These are phyloP conservation scores for Caerostris extrusa DNA, from an alignment of 1,140 invertebrate genomes.

Conservation along the genomic window DNA sequence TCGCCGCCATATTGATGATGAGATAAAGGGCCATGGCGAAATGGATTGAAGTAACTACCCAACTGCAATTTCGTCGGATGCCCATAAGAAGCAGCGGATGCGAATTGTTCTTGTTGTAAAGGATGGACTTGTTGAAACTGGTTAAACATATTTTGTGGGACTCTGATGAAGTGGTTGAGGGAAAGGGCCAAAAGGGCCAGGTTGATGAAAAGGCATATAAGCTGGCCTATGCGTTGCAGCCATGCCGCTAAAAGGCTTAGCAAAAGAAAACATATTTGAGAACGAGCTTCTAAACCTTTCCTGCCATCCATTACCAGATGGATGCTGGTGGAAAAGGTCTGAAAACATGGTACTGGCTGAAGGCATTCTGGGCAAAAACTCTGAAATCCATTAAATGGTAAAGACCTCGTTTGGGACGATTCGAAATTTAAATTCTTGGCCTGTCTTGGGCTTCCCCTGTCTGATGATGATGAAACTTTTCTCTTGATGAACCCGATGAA, in stretches of 20 bases:
- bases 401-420: not conserved
- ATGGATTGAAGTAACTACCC: not conserved
- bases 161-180: not conserved
- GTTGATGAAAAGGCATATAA: not conserved
- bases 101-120: not conserved
- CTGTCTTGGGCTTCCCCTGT: not conserved
- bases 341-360: not conserved
- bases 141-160: not conserved
- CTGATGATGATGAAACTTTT: not conserved
- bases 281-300: conserved; percentile 51
- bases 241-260: conserved; percentile 6
- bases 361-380: not conserved
- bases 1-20: not conserved
- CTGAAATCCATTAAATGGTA: not conserved
- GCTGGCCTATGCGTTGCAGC: not conserved
- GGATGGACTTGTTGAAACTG: not conserved
- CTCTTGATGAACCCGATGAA: not conserved
- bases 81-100: not conserved
- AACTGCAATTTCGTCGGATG: not conserved
- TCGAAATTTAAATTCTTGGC: conserved; percentile 1
- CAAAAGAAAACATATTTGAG: conserved; percentile 46
- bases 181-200: not conserved
- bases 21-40: too few species aligned
- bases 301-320: not conserved
- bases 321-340: not conserved